Percentiles rank a stretch among this genome's conserved stretches.
phyloP scores from a whole-genome alignment of 2,113 vertebrate species.

The Amphiprion ocellaris region DNA sequence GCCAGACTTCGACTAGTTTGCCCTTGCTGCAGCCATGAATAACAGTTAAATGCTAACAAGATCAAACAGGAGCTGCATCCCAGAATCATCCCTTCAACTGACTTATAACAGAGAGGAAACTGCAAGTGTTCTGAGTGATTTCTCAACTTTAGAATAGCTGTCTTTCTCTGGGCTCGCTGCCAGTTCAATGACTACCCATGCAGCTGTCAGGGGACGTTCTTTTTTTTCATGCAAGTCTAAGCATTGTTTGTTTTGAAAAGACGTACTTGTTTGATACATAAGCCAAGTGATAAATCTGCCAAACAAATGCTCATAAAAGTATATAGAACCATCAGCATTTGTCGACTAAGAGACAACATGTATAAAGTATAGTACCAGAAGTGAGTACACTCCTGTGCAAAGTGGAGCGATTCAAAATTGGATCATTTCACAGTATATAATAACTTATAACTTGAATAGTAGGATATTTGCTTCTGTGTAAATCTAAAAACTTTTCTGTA shows the following conservation, averaged over 20 bases:
- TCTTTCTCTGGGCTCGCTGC: slow-evolving; percentile 26
- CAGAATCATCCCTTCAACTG: background rate
- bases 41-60: background rate
- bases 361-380: background rate
- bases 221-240: slow-evolving; percentile 34
- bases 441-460: too few species aligned
- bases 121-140: slow-evolving; percentile 1
- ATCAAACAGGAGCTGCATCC: background rate
- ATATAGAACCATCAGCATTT: slow-evolving; percentile 7
- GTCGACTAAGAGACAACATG: background rate
- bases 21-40: background rate
- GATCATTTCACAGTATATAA: too few species aligned
- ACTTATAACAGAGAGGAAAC: background rate
- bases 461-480: too few species aligned
- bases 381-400: too few species aligned
- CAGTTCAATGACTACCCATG: slow-evolving; percentile 20
- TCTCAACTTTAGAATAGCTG: slow-evolving; percentile 19
- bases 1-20: background rate
- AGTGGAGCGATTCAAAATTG: too few species aligned
- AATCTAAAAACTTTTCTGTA: too few species aligned
- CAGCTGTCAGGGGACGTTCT: slow-evolving; percentile 39
- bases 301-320: background rate
- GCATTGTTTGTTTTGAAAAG: slow-evolving; percentile 32
- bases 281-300: slow-evolving; percentile 15
- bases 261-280: slow-evolving; percentile 15